These are phyloP conservation scores for Pedetes capensis DNA, from an alignment of 2,113 vertebrate species.

Conservation along the genomic window DNA sequence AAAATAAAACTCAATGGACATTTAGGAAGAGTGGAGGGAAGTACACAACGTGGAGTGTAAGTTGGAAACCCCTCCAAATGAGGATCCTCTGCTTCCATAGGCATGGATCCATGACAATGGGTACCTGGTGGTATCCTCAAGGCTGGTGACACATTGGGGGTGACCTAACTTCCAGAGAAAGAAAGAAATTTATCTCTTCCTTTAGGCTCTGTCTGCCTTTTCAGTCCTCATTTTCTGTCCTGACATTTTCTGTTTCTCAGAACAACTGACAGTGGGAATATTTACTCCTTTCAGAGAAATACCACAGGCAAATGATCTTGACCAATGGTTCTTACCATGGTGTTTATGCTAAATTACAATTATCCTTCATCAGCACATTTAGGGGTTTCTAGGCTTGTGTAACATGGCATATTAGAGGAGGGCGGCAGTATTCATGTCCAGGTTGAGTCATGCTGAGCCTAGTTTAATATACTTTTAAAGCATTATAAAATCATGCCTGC, in stretches of 20 bases:
- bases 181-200: background rate
- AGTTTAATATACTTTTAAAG: conserved; percentile 14
- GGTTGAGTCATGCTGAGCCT: background rate
- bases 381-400: background rate
- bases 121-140: background rate
- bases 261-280: background rate
- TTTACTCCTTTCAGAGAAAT: background rate
- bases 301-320: background rate
- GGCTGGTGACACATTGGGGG: background rate
- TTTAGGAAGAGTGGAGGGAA: background rate
- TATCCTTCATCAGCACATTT: background rate
- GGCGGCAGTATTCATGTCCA: background rate
- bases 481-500: background rate
- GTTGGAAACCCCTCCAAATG: background rate
- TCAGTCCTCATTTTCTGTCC: background rate
- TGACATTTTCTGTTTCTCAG: background rate
- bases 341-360: background rate
- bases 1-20: background rate
- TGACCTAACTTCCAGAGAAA: background rate
- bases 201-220: background rate
- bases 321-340: background rate
- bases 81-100: background rate
- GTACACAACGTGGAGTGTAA: no score
- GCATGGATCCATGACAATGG: background rate
- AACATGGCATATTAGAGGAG: background rate